Percentiles rank a stretch among this genome's conserved stretches.
phyloP scores from a whole-genome alignment of 2,113 vertebrate genomes.

The Stomatorhinus ivindoensis region DNA sequence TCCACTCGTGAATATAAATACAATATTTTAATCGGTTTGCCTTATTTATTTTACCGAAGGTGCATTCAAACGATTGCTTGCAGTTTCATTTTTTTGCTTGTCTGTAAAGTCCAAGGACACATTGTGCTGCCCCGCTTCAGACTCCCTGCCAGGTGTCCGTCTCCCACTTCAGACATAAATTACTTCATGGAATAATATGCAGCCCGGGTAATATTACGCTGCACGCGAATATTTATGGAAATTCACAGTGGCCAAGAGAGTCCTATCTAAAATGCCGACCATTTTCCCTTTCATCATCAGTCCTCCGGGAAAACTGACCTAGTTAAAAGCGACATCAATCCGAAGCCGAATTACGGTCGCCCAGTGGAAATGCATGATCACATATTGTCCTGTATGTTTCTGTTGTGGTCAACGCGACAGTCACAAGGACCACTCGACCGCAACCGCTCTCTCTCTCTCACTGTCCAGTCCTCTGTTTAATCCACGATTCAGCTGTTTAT shows the following conservation, averaged over 20 bases:
- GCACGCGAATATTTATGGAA: slow-evolving; percentile 31
- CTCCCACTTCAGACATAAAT: slow-evolving; percentile 24
- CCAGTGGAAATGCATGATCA: neutral
- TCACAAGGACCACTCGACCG: neutral
- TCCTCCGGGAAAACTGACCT: neutral
- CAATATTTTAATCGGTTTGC: neutral
- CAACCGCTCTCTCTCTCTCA: neutral
- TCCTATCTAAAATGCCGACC: slow-evolving; percentile 1
- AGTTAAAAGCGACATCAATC: neutral
- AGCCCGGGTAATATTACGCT: slow-evolving; percentile 20
- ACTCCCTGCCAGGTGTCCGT: slow-evolving; percentile 20
- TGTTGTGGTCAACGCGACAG: neutral
- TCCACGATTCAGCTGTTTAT: neutral
- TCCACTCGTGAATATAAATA: neutral
- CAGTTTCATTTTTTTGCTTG: slow-evolving; percentile 17
- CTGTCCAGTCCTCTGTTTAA: neutral
- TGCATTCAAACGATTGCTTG: slow-evolving; percentile 17
- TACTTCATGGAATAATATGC: slow-evolving; percentile 29
- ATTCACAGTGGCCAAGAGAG: slow-evolving; percentile 19
- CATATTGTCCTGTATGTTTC: neutral
- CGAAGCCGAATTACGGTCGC: neutral
- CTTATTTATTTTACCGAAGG: slow-evolving; percentile 27
- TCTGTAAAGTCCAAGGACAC: slow-evolving; percentile 36
- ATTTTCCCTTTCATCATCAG: neutral
- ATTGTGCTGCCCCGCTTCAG: slow-evolving; percentile 23